Conservation (phyloP, 2,113 vertebrate genomes). For the Bos indicus region DNA sequence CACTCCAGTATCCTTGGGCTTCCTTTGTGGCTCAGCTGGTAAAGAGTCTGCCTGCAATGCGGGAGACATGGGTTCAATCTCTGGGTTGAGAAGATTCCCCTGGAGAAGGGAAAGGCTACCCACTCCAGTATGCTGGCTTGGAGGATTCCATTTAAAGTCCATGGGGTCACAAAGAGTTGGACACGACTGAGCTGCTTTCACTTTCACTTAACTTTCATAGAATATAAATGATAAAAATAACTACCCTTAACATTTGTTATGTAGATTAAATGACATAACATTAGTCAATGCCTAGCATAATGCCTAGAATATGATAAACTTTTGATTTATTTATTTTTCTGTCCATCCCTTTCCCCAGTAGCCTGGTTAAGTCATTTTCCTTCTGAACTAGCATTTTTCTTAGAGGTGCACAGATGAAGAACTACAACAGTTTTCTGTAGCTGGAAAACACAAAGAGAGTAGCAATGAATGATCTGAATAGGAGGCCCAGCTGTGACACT, state of each 20-base stretch:
- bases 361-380: background rate
- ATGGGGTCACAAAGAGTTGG: background rate
- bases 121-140: background rate
- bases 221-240: background rate
- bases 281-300: background rate
- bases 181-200: background rate
- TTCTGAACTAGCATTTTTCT: background rate
- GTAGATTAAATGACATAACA: background rate
- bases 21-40: background rate
- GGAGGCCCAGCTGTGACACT: background rate
- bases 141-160: background rate
- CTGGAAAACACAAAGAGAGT: background rate
- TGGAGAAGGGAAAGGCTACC: background rate
- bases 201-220: background rate
- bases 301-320: background rate
- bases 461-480: background rate
- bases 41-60: background rate
- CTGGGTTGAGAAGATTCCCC: background rate
- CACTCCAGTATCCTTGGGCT: background rate
- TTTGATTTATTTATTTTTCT: background rate
- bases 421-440: background rate
- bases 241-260: background rate
- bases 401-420: background rate
- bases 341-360: background rate
- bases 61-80: background rate